These are phyloP conservation scores for Lepetodrilus schrolli DNA, from an alignment of 2,888 invertebrate genomes.

Conservation along the genomic window DNA sequence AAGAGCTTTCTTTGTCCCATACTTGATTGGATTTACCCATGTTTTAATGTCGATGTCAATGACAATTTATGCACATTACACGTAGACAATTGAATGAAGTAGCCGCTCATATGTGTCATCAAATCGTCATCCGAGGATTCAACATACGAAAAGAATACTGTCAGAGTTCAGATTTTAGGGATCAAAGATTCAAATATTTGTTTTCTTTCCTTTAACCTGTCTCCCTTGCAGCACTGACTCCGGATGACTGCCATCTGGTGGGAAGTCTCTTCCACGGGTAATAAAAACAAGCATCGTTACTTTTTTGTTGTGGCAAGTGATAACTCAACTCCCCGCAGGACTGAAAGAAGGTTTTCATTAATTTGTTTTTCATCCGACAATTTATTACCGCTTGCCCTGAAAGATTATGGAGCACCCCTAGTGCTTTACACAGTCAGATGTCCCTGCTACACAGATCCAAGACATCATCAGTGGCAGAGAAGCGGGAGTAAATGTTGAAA, in stretches of 20 bases:
- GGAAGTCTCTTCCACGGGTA: not conserved
- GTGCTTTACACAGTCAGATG: not conserved
- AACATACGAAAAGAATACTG: not conserved
- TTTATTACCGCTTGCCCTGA: no score
- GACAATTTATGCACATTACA: not conserved
- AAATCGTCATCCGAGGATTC: not conserved
- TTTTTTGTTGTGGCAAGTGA: constrained; percentile 1
- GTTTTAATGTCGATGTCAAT: not conserved
- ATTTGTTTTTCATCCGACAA: no score
- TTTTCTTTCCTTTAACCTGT: constrained; percentile 10
- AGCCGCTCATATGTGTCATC: not conserved
- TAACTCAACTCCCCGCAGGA: no score
- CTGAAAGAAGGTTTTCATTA: no score
- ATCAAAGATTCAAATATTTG: constrained; percentile 2
- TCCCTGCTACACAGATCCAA: not conserved
- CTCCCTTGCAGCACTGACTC: not conserved
- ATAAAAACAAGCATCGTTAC: not conserved
- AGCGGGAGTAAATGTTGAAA: not conserved
- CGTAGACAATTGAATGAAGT: not conserved
- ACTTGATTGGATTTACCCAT: not conserved
- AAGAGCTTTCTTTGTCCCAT: not conserved
- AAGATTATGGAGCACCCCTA: not conserved
- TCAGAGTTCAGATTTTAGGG: not conserved
- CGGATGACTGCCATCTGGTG: constrained; percentile 5
- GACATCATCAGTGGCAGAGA: no score